These are phyloP conservation scores for Gonocerus acuteangulatus DNA, from an alignment of 2,888 invertebrate genomes.

Conservation along the genomic window DNA sequence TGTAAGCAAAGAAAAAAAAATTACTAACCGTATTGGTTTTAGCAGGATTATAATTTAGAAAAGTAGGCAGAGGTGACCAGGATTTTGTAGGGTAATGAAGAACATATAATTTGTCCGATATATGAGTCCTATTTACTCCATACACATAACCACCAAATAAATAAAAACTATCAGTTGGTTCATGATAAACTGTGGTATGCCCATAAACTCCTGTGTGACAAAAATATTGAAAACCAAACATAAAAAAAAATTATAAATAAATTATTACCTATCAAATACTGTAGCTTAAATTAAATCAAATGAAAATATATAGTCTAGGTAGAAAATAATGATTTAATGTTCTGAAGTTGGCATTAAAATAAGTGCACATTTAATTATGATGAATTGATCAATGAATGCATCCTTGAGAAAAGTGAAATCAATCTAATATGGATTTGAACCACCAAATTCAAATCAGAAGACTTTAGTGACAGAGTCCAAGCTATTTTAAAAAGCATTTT, in stretches of 20 bases:
- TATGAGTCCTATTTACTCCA: constrained; percentile 58
- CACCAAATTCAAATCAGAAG: too few relatives aligned
- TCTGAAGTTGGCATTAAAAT: too few relatives aligned
- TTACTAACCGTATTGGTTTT: constrained; percentile 46
- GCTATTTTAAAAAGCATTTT: too few relatives aligned
- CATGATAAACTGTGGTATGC: constrained; percentile 81
- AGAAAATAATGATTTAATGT: too few relatives aligned
- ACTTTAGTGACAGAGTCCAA: too few relatives aligned
- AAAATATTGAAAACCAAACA: background rate
- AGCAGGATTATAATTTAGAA: constrained; percentile 55
- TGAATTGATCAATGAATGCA: too few relatives aligned
- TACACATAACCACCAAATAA: constrained; percentile 82
- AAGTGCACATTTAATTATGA: too few relatives aligned
- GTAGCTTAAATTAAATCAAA: background rate
- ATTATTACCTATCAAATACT: background rate
- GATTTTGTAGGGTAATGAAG: constrained; percentile 66
- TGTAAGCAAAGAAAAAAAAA: background rate
- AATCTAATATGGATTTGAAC: too few relatives aligned
- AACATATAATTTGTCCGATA: constrained; percentile 70
- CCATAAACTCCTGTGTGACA: constrained; percentile 59
- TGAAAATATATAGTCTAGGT: too few relatives aligned
- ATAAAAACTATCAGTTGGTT: constrained; percentile 72
- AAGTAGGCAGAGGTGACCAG: constrained; percentile 73
- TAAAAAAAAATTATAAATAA: too few relatives aligned
- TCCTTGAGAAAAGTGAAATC: too few relatives aligned